Evolutionary conservation across 2,797 vertebrate species (phyloP).

Genomic region (Mus minutoides): DNA sequence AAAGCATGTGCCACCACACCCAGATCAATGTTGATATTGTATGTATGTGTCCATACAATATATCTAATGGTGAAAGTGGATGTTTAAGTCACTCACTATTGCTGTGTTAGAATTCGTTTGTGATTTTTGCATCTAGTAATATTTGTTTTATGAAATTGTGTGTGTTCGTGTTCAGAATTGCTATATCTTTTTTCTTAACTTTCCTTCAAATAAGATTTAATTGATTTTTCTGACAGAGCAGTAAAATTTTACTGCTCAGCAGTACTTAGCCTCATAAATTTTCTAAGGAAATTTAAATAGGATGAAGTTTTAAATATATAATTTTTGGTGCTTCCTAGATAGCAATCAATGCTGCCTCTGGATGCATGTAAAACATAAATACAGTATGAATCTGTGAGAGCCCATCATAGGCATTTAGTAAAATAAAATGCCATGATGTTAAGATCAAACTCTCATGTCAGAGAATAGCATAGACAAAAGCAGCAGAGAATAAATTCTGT

Average conservation of each 20-base stretch:
- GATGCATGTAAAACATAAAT: conserved; percentile 57
- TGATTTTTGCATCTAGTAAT: not conserved
- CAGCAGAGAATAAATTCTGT: not conserved
- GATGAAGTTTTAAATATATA: conserved; percentile 69
- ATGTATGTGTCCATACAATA: not conserved
- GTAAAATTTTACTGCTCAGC: conserved; percentile 79
- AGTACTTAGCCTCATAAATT: conserved; percentile 70
- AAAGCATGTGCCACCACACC: not conserved
- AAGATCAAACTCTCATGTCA: not conserved
- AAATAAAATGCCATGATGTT: conserved; percentile 34
- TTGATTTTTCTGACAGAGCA: conserved; percentile 77
- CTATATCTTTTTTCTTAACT: not conserved
- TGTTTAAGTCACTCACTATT: not conserved
- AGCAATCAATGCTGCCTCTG: conserved; percentile 27
- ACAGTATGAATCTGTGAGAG: not conserved
- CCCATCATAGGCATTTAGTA: not conserved
- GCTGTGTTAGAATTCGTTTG: not conserved
- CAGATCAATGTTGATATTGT: not conserved
- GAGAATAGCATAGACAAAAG: conserved; percentile 23
- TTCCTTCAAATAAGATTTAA: conserved; percentile 78
- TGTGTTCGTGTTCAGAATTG: not conserved
- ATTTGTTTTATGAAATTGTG: not conserved
- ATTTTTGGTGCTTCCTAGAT: conserved; percentile 60
- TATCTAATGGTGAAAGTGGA: not conserved
- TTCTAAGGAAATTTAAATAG: conserved; percentile 75